A percentile compares a stretch with the other conserved stretches of the same genome.
Evolutionary conservation across 2,113 vertebrate species (phyloP).

Genomic region (Neolamprologus longior): DNA sequence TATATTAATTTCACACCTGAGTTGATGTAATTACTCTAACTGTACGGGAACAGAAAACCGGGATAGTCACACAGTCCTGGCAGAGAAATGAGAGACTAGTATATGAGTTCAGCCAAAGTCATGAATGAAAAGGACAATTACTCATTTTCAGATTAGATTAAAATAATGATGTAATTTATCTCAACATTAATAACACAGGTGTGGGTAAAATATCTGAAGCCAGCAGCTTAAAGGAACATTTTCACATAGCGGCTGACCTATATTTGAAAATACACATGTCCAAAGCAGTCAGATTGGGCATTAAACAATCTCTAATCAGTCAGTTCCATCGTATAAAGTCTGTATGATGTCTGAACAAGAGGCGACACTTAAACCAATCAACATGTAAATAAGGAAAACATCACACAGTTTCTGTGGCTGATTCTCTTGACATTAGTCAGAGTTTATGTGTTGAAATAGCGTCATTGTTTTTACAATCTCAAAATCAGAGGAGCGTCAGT

Average conservation of each 20-base stretch:
- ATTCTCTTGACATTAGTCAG: neutral
- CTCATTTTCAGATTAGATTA: neutral
- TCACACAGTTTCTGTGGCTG: neutral
- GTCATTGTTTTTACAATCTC: neutral
- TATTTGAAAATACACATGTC: neutral
- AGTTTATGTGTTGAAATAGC: neutral
- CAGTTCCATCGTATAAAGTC: neutral
- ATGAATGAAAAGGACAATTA: neutral
- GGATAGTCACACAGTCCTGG: neutral
- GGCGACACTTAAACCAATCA: neutral
- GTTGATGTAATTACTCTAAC: constrained; percentile 16
- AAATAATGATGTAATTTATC: neutral
- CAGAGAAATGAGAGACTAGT: neutral
- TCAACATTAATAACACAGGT: neutral
- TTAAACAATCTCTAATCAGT: neutral
- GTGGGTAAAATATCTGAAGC: neutral
- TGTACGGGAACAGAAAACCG: neutral
- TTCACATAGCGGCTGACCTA: neutral
- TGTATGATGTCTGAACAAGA: neutral
- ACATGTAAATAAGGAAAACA: neutral
- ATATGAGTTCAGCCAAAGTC: neutral
- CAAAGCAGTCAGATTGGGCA: neutral
- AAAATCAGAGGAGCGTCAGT: neutral
- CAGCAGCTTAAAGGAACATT: neutral
- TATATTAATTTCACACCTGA: constrained; percentile 39